phyloP scores from a whole-genome alignment of 2,113 vertebrate species.

The Labeo rohita region DNA sequence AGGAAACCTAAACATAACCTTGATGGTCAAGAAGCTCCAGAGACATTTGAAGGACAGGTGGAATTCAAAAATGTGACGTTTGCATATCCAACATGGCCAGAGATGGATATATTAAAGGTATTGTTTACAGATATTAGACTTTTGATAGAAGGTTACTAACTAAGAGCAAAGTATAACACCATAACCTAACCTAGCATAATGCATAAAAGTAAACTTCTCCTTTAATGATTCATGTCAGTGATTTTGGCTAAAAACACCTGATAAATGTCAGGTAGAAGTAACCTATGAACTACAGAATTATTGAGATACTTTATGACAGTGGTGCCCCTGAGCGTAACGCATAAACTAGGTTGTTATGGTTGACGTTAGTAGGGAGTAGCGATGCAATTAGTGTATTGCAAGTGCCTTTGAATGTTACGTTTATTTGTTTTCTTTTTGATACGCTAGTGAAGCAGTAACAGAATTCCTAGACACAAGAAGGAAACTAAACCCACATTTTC shows the following conservation, averaged over 20 bases:
- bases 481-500: slow-evolving; percentile 3
- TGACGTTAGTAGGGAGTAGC: not conserved
- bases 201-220: too few relatives aligned
- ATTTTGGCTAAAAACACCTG: not conserved
- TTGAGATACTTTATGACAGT: not conserved
- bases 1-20: slow-evolving; percentile 82
- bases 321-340: not conserved
- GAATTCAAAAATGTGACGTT: slow-evolving; percentile 91
- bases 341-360: not conserved
- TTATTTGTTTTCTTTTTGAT: not conserved
- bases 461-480: not conserved
- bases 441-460: not conserved
- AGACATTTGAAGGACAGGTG: slow-evolving; percentile 83
- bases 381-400: not conserved
- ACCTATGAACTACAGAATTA: not conserved
- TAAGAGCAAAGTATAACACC: not conserved
- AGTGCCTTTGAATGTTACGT: not conserved
- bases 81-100: slow-evolving; percentile 87
- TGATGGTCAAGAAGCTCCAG: slow-evolving; percentile 82
- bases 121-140: not conserved
- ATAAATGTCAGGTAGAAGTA: not conserved
- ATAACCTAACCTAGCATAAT: not conserved
- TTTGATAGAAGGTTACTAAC: not conserved
- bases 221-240: not conserved
- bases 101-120: slow-evolving; percentile 89